Evolutionary conservation across 1,140 invertebrate genomes (phyloP).

Genomic region (Drosophila orena): DNA sequence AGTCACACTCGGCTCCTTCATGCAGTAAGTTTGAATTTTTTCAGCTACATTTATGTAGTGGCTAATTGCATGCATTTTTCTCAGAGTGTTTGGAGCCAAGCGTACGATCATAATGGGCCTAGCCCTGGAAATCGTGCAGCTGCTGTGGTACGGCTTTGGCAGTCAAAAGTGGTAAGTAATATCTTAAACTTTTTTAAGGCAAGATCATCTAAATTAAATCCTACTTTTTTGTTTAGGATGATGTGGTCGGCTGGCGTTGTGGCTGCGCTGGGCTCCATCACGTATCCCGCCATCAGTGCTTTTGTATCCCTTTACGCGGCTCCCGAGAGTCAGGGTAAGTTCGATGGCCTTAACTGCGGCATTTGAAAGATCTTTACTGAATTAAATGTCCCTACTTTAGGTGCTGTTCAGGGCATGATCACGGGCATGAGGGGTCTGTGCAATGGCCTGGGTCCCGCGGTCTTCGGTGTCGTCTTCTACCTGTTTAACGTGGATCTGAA

Average conservation of each 20-base stretch:
- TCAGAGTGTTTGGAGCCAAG: conserved; percentile 92
- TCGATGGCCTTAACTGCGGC: too few species aligned
- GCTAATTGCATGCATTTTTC: not conserved
- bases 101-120: conserved; percentile 99
- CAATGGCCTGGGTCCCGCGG: conserved; percentile 96
- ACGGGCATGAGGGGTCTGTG: conserved; percentile 98
- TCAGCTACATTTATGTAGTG: not conserved
- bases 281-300: conserved; percentile 99
- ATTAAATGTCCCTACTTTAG: conserved; percentile 71
- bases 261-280: conserved; percentile 97
- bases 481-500: conserved; percentile 99
- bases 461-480: conserved; percentile 99
- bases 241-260: conserved; percentile 99
- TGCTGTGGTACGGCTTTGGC: conserved; percentile 98
- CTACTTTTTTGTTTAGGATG: conserved; percentile 89
- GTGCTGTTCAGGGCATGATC: conserved; percentile 99
- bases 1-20: conserved; percentile 94
- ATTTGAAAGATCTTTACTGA: not conserved
- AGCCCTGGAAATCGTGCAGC: conserved; percentile 97
- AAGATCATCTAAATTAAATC: not conserved
- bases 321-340: conserved; percentile 95
- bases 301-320: conserved; percentile 99
- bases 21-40: conserved; percentile 85
- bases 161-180: conserved; percentile 86
- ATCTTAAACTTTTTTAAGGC: not conserved